These are phyloP conservation scores for Ophion ventricosus DNA, from an alignment of 2,888 invertebrate genomes.

Conservation along the genomic window DNA sequence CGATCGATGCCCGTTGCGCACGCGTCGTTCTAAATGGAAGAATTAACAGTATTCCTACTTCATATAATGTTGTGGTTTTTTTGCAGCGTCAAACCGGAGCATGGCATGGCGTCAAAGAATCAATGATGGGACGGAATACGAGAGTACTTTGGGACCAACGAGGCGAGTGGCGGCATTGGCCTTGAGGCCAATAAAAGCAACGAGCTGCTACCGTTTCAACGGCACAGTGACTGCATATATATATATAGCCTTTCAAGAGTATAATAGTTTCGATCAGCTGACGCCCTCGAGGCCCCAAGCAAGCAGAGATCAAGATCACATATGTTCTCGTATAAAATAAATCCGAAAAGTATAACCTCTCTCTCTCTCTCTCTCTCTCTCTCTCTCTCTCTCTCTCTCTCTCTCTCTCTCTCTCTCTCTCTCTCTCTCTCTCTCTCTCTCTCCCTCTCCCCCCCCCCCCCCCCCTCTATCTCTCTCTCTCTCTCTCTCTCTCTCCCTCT, in stretches of 20 bases:
- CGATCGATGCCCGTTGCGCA: background rate
- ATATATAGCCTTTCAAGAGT: constrained; percentile 38
- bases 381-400: background rate
- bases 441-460: too few species aligned
- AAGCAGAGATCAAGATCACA: background rate
- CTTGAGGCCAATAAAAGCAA: constrained; percentile 65
- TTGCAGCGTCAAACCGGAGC: constrained; percentile 37
- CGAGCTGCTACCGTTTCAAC: constrained; percentile 60
- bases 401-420: background rate
- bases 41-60: constrained; percentile 23
- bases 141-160: constrained; percentile 47
- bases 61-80: background rate
- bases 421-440: too few species aligned
- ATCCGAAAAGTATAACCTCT: background rate
- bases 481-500: too few species aligned
- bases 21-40: constrained; percentile 11
- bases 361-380: background rate
- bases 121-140: constrained; percentile 35
- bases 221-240: constrained; percentile 8
- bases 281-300: constrained; percentile 32
- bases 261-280: constrained; percentile 64
- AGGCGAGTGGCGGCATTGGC: constrained; percentile 59
- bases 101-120: constrained; percentile 34
- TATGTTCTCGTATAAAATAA: background rate
- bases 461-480: too few species aligned